phyloP scores from a whole-genome alignment of 2,797 vertebrate species.

The Tokudaia muenninki region DNA sequence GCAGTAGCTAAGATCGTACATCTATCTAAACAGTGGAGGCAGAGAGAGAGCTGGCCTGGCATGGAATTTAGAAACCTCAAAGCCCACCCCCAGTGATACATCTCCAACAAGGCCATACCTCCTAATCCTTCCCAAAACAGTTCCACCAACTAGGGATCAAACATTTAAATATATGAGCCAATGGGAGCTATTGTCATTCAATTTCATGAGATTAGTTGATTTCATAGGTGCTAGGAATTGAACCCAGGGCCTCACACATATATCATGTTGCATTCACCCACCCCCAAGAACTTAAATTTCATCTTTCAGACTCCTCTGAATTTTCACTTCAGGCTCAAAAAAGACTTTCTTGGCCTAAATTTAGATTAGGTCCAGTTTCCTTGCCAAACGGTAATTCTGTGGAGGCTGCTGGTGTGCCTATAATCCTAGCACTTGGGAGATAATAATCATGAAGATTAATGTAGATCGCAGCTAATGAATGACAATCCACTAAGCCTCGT shows the following conservation, averaged over 20 bases:
- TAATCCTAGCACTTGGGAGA: neutral
- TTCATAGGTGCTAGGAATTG: neutral
- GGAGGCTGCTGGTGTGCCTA: neutral
- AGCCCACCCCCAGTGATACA: neutral
- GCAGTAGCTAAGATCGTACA: neutral
- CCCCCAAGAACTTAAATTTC: neutral
- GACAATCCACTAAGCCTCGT: too few relatives aligned
- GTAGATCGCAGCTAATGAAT: too few relatives aligned
- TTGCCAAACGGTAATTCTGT: neutral
- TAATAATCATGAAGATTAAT: neutral
- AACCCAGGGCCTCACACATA: neutral
- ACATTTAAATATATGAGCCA: neutral
- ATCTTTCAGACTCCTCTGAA: neutral
- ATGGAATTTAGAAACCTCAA: neutral
- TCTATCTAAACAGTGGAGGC: neutral
- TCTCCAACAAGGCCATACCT: neutral
- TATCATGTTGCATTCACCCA: neutral
- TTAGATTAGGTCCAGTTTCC: constrained; percentile 12
- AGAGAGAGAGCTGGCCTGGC: neutral
- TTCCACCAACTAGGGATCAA: neutral
- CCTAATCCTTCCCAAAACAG: neutral
- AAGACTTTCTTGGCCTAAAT: neutral
- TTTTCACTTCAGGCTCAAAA: neutral
- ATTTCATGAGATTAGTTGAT: constrained; percentile 1
- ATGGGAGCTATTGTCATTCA: neutral